Conservation (phyloP, 2,113 vertebrate species). For the Brachirus orientalis region DNA sequence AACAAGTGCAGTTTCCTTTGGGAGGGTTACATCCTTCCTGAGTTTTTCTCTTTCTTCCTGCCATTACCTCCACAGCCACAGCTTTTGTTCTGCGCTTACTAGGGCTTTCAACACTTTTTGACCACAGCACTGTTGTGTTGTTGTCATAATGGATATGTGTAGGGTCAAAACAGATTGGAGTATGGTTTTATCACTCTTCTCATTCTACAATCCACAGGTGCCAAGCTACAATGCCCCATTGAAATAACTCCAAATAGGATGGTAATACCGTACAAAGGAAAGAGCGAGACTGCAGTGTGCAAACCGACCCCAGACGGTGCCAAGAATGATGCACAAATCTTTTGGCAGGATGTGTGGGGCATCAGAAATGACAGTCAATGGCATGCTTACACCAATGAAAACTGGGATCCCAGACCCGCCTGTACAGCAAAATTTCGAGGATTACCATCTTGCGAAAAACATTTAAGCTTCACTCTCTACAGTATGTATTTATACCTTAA, state of each 20-base stretch:
- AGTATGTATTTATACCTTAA: conserved; percentile 62
- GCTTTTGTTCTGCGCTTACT: conserved; percentile 31
- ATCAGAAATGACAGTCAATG: accelerated
- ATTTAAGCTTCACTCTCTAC: conserved; percentile 64
- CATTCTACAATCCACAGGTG: conserved; percentile 48
- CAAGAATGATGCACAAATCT: not conserved
- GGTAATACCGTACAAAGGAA: conserved; percentile 49
- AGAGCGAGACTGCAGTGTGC: conserved; percentile 41
- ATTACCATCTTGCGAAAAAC: not conserved
- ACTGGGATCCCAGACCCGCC: conserved; percentile 59
- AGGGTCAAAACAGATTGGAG: not conserved
- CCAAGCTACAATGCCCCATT: conserved; percentile 39
- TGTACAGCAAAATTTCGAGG: conserved; percentile 26
- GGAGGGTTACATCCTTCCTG: conserved; percentile 68
- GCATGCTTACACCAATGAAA: not conserved
- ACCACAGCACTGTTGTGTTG: not conserved
- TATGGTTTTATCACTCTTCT: not conserved
- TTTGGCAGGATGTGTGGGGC: conserved; percentile 25
- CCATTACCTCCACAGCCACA: conserved; percentile 30
- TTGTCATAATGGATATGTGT: not conserved
- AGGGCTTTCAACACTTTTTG: not conserved
- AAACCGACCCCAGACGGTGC: accelerated
- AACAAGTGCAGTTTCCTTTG: conserved; percentile 23
- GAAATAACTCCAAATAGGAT: conserved; percentile 41
- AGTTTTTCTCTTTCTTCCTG: not conserved